Percentiles rank a stretch among this genome's conserved stretches.
Evolutionary conservation across 2,888 invertebrate species (phyloP).

Genomic region (Calameuta pallipes): DNA sequence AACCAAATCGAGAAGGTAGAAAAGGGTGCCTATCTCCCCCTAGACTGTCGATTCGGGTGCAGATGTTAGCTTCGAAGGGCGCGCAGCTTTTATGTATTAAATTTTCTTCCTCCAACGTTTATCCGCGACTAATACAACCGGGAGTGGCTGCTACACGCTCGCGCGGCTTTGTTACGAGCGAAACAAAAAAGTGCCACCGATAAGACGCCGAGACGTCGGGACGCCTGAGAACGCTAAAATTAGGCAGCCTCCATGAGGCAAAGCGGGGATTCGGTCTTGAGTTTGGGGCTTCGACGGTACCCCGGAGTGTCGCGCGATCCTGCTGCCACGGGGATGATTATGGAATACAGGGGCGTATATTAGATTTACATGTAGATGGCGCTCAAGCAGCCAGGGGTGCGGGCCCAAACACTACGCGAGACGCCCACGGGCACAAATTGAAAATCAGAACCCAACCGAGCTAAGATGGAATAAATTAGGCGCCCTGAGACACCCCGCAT

Average conservation of each 20-base stretch:
- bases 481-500: slow-evolving; percentile 18
- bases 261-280: neutral
- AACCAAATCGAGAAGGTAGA: neutral
- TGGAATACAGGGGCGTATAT: slow-evolving; percentile 51
- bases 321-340: slow-evolving; percentile 28
- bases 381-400: slow-evolving; percentile 50
- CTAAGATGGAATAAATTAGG: slow-evolving; percentile 62
- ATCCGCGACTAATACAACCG: neutral
- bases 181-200: neutral
- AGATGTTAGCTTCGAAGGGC: neutral
- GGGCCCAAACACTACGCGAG: slow-evolving; percentile 23
- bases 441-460: slow-evolving; percentile 53
- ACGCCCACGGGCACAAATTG: slow-evolving; percentile 51
- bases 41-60: neutral
- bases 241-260: neutral
- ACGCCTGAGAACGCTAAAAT: neutral
- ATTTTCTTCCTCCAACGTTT: neutral
- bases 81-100: neutral
- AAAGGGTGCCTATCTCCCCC: neutral
- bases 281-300: neutral
- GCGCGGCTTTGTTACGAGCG: neutral
- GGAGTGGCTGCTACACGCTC: neutral
- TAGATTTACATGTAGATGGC: slow-evolving; percentile 64
- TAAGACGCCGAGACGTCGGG: neutral
- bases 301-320: neutral